Evolutionary conservation across 2,113 vertebrate genomes (phyloP).

Genomic region (Daphoenositta chrysoptera): DNA sequence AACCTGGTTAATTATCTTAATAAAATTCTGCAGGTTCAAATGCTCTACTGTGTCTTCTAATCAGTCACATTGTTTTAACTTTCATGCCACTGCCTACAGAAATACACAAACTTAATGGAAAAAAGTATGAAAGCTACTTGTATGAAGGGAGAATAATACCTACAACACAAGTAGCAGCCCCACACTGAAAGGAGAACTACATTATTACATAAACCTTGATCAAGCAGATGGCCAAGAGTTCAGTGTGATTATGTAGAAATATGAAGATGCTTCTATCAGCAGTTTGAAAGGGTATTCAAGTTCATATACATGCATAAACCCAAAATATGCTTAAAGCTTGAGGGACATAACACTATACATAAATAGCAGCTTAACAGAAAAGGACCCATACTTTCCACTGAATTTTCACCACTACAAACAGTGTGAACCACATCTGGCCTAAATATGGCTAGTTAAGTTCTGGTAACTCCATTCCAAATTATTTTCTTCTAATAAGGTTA

Average conservation of each 20-base stretch:
- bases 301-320: not conserved
- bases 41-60: not conserved
- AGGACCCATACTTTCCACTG: not conserved
- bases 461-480: not conserved
- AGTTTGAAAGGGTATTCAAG: not conserved
- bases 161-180: not conserved
- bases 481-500: not conserved
- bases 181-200: not conserved
- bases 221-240: not conserved
- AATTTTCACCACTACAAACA: not conserved
- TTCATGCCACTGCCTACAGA: not conserved
- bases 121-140: not conserved
- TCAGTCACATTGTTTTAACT: not conserved
- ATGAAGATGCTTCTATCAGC: not conserved
- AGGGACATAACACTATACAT: not conserved
- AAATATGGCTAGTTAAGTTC: not conserved
- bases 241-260: not conserved
- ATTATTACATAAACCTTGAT: not conserved
- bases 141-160: not conserved
- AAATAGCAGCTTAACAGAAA: not conserved
- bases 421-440: not conserved
- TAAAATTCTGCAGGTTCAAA: not conserved
- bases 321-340: not conserved
- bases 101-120: not conserved
- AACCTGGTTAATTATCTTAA: not conserved